Evolutionary conservation across 2,888 invertebrate genomes (phyloP), one percentile per base, ranked within the genome.

Genomic region (Sphinx pinastri): DNA sequence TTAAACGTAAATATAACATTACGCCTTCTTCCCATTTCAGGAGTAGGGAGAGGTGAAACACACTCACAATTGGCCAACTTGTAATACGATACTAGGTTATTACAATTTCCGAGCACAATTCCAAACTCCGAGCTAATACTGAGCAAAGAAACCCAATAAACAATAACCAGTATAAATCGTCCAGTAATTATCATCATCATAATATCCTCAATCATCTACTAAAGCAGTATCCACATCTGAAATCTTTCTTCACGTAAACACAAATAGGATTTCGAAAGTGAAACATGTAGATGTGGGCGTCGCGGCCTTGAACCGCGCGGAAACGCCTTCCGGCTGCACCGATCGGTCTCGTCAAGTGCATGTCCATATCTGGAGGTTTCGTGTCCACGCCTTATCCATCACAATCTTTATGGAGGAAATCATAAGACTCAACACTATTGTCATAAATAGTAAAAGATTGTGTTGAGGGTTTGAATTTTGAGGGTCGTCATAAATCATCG

Each of bases 251-350:
- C 49, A 47, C 49, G 13, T 13, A 49, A 49, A 49, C 19, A 38
- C 14, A 63, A 63, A 63, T 49, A 63, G 63, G 63, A 47, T 63
- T 63, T 58, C 45, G 68, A 68, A 68, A 68, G 68, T 58, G 68
- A 68, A 68, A 25, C 49, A 58, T 8, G 25, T 25, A 25, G 19
- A 68, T 58, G 68, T 57, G 49, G 57, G 68, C 49, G 57, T 25
- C 16, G 25, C 57, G 58, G 31, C 68, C 68, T 68, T 68, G 68
- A 68, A 68, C 68, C 58, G 68, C 13, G 45, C 25, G 57, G 58
- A 49, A 49, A 58, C 45, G 55, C 68, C 58, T 68, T 68, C 68
- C 68, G 58, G 68, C 49, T 63, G 49, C 63, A 63, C 49, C 19
- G 60, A 45, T 45, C 11, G 47, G 19, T 19, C 63, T 47, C 12